Evolutionary conservation across 2,888 invertebrate genomes (phyloP), one percentile per base, ranked within the genome.

Genomic region (Iselma pallidipennis): DNA sequence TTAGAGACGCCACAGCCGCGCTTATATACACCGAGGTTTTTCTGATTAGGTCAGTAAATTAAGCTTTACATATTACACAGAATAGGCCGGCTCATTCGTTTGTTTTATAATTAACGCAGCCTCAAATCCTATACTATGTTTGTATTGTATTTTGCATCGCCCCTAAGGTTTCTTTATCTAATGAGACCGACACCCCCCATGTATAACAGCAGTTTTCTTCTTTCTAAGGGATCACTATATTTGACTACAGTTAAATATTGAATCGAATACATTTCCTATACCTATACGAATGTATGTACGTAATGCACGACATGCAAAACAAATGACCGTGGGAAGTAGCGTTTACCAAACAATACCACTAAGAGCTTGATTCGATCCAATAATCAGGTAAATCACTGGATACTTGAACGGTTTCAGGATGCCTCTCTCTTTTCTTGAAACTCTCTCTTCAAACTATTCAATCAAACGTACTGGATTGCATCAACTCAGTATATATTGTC

Each of bases 311-410:
- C 74, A 76, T 77, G 77, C 76, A 76, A 77, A 77, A 77, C 74
- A 75, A 75, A 76, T 74, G 76, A 76, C 74, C 77, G 78, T 78
- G 78, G 77, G 78, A 78, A 78, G 76, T 70, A 73, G 68, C 74
- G 74, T 76, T 76, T 76, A 74, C 73, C 67, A 72, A 75, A 77
- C 75, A 76, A 76, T 76, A 74, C 73, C n/a, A n/a, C n/a, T 68
- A 66, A 70, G 65, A 63, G 66, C 69, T 72, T 73, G 78, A 78
- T 77, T 69, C 78, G 78, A 78, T 78, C 76, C 78, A 78, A 78
- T 78, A 78, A 78, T 76, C 78, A 75, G 71, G 74, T 75, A 77
- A 78, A 78, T 78, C 76, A 77, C 76, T 71, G 52, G 50, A 31
- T 56, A 59, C 51, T 28, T 57, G 50, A 50, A 50, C 21, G 28